A percentile compares a stretch with the other conserved stretches of the same genome.
Evolutionary conservation across 1,140 invertebrate genomes (phyloP).

Genomic region (Aradophagus sp.): DNA sequence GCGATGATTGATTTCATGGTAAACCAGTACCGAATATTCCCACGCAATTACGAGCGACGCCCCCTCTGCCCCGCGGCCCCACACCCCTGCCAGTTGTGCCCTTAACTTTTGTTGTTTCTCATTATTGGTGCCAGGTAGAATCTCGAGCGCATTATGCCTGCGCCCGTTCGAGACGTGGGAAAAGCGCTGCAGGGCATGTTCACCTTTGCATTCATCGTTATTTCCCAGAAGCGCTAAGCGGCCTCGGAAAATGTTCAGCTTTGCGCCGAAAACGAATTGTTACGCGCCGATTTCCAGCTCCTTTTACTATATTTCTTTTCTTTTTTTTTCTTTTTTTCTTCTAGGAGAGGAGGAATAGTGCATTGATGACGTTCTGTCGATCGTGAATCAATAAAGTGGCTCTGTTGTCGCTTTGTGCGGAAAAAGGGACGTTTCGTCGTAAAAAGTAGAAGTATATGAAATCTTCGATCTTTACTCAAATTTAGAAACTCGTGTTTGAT

Average conservation of each 20-base stretch:
- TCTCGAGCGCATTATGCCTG: slow-evolving; percentile 40
- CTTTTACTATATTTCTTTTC: slow-evolving; percentile 10
- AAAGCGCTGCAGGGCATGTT: slow-evolving; percentile 54
- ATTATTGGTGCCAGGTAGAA: slow-evolving; percentile 51
- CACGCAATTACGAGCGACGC: slow-evolving; percentile 45
- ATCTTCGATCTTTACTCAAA: too few species aligned
- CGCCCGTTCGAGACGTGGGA: slow-evolving; percentile 48
- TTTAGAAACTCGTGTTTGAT: too few species aligned
- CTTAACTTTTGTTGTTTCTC: slow-evolving; percentile 39
- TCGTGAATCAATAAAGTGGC: too few species aligned
- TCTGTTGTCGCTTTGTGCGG: too few species aligned
- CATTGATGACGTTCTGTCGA: too few species aligned
- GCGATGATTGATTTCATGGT: slow-evolving; percentile 10
- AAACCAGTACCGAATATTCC: slow-evolving; percentile 31
- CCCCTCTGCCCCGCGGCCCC: slow-evolving; percentile 23
- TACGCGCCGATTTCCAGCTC: neutral
- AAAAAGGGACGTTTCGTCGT: too few species aligned
- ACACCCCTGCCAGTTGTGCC: slow-evolving; percentile 42
- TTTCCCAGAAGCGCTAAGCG: slow-evolving; percentile 42
- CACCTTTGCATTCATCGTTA: slow-evolving; percentile 34
- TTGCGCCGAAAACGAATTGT: slow-evolving; percentile 10
- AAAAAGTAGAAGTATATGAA: too few species aligned
- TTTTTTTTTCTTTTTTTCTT: slow-evolving; percentile 3
- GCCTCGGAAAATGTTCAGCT: slow-evolving; percentile 19
- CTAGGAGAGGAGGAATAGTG: slow-evolving; percentile 4